Base-by-base conservation (phyloP, 2,888 invertebrate genomes). In the Mycogona germanica region DNA sequence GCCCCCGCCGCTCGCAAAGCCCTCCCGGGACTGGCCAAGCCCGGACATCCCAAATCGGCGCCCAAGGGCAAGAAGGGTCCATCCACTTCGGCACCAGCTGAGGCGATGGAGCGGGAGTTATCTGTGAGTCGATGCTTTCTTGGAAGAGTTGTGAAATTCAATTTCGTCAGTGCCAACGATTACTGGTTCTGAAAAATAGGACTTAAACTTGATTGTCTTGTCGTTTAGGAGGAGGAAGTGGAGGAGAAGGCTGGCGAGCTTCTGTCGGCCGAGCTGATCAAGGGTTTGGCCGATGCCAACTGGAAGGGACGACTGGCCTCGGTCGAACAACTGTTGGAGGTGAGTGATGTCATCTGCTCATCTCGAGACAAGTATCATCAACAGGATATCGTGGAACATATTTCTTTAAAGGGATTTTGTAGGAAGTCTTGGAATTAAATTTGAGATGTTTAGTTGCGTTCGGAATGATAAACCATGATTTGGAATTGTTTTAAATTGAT, bases 241-340 rank as follows among this genome's bases (percentile, higher is more conserved):
- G 82, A 84, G 53, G 80, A 80, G 51, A 79, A 79, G 61, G 83
- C 85, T 0, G 76, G 78, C 35, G 78, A 78, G 57, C 63, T 83
- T 19, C 68, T 88, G 12, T 68, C 82, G 0, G 68, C 76, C 0
- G 83, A 83, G 41, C 73, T 82, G 23, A 61, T 81, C 2, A 66
- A 68, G 64, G 86, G 84, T 47, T 72, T 93, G 3, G 74, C 75
- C 0, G 88, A 86, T 66, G 68, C 78, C 46, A 87, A 88, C 70
- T 93, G 91, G 91, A 92, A 93, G 73, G 81, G 72, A 54, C 77
- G 92, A 28, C 73, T 91, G 17, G 72, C 78, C 9, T 79, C 87
- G 1, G 82, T 83, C 14, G 88, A 91, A 64, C 78, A 78, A 62
- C 75, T 88, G 60, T 70, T 77, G 37, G 76, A 74, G 60, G 72